Evolutionary conservation across 2,113 vertebrate genomes (phyloP), one percentile per base, ranked within the genome.

Genomic region (Sapayoa aenigma): DNA sequence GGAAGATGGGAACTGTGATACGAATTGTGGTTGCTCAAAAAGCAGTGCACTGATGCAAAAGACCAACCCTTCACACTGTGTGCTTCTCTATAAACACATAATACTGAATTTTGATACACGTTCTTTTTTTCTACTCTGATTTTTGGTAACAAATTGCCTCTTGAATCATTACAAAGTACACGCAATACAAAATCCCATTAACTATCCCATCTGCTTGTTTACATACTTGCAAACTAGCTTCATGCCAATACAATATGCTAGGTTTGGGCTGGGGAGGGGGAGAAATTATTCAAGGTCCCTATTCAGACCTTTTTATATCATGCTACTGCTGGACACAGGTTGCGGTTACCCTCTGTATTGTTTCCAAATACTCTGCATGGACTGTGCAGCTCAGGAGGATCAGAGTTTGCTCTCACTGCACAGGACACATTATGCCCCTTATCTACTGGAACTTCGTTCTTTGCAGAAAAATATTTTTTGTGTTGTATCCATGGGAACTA

Each of bases 91-190:
- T 31, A 56, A 79, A 53, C 12, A 28, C 6, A 2, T 39, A 78
- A 63, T 33, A 81, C 18, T 42, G n/a, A 62, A 72, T 8, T 25
- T 75, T 41, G 8, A 30, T 44, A 20, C 3, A 6, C 2, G 11
- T 92, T 94, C 85, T 94, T 94, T 96, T 96, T 94, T 95, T 22
- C 77, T 96, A 53, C 37, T 65, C 68, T 60, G 90, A 92, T 96
- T 97, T 94, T 97, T 97, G 95, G 91, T 86, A 96, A 91, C 28
- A 87, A 94, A 85, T 46, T n/a, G 9, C 84, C 93, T 97, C 94
- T 96, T 96, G 94, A 97, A 97, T 95, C 93, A 93, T 93, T 91
- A 94, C 58, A 95, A 96, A 95, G 81, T 82, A 95, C 17, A 18
- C 90, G 87, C 78, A 91, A 88, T 59, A 46, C 50, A 84, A 90